These are phyloP conservation scores for Hemitrygon akajei DNA, from an alignment of 2,797 vertebrate genomes.

Conservation along the genomic window DNA sequence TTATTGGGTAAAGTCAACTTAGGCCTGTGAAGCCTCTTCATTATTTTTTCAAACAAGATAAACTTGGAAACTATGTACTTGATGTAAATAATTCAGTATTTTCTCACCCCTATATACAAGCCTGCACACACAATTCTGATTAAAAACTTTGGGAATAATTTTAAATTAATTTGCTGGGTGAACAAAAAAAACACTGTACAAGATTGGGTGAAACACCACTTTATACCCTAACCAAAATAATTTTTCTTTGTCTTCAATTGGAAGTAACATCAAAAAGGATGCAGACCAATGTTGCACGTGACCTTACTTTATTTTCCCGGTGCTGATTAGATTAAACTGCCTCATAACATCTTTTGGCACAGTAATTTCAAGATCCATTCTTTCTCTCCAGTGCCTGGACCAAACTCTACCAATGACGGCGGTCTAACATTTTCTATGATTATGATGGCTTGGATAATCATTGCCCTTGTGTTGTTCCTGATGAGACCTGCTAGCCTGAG, in stretches of 20 bases:
- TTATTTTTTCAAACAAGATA: background rate
- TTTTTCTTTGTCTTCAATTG: background rate
- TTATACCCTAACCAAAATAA: background rate
- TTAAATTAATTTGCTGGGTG: background rate
- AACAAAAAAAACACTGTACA: background rate
- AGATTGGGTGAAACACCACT: background rate
- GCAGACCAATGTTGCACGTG: background rate
- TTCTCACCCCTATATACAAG: no score
- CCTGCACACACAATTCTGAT: background rate
- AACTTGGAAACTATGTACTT: background rate
- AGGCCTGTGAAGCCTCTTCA: background rate
- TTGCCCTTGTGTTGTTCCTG: slow-evolving; percentile 81
- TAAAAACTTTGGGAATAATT: background rate
- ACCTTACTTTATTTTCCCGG: background rate
- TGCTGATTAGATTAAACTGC: background rate
- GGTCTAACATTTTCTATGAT: slow-evolving; percentile 81
- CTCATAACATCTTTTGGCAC: background rate
- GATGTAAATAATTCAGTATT: background rate
- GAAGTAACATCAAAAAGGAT: background rate
- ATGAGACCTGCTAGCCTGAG: slow-evolving; percentile 81
- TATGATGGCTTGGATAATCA: slow-evolving; percentile 82
- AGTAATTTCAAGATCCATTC: slow-evolving; percentile 36
- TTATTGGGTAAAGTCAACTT: background rate
- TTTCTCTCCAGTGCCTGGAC: slow-evolving; percentile 76
- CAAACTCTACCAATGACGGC: slow-evolving; percentile 60